These are phyloP conservation scores for Dysdera silvatica DNA, from an alignment of 1,140 invertebrate genomes.

Conservation along the genomic window DNA sequence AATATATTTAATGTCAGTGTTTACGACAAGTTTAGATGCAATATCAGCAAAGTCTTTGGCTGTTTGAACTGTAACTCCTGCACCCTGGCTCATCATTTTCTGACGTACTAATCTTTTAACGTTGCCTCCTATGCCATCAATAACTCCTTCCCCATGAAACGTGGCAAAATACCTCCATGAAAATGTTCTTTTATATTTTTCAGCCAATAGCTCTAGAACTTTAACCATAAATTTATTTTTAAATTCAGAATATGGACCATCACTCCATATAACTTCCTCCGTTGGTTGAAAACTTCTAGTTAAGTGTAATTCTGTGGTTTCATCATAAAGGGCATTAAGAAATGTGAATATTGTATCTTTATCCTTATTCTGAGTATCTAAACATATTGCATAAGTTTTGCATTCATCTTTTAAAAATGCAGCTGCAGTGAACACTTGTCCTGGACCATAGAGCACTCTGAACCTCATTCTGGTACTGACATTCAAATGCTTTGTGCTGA, in stretches of 20 bases:
- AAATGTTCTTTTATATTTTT: too few species aligned
- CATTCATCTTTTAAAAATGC: neutral
- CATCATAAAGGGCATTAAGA: neutral
- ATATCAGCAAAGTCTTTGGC: neutral
- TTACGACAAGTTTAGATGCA: too few species aligned
- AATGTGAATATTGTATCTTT: neutral
- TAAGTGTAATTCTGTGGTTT: neutral
- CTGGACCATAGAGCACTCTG: neutral
- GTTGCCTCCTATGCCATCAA: neutral
- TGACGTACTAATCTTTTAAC: neutral
- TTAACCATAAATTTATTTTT: neutral
- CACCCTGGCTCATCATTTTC: neutral
- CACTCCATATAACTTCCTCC: neutral
- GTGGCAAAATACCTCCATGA: too few species aligned
- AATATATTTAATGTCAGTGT: too few species aligned
- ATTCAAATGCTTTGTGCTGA: neutral
- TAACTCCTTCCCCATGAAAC: too few species aligned
- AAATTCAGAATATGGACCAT: neutral
- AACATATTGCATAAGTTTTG: neutral
- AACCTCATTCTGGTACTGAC: neutral
- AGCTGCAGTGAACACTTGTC: constrained; percentile 5
- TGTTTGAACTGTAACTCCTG: neutral
- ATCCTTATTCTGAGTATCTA: neutral
- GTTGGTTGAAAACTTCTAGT: too few species aligned
- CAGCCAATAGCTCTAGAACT: neutral